Percentiles rank a stretch among this genome's conserved stretches.
These are phyloP conservation scores for Coregonus suidteri DNA, from an alignment of 2,797 vertebrate genomes.

Conservation along the genomic window DNA sequence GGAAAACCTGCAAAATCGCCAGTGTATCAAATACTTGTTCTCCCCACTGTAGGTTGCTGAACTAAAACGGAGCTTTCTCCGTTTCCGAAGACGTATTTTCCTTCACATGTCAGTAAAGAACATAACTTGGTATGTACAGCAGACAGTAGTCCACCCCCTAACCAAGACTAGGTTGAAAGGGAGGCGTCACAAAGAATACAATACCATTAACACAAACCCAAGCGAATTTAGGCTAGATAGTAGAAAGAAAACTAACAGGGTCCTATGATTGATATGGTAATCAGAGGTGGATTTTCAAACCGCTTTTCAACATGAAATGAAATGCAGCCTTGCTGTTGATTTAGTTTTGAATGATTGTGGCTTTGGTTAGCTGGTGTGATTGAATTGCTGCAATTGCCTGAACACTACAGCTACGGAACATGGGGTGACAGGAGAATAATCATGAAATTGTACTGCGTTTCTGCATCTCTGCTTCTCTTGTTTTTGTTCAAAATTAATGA, in stretches of 20 bases:
- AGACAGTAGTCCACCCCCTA: conserved; percentile 6
- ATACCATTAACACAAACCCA: not conserved
- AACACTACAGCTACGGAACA: not conserved
- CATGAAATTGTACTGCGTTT: not conserved
- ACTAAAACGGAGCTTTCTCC: no score
- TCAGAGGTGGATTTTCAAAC: conserved; percentile 30
- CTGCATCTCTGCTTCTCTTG: not conserved
- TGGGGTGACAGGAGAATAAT: not conserved
- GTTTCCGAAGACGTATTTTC: not conserved
- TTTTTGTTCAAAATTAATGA: not conserved
- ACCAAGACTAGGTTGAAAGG: conserved; percentile 2
- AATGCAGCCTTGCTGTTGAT: conserved; percentile 39
- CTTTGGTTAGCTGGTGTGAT: conserved; percentile 3
- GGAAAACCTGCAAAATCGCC: no score
- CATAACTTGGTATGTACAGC: conserved; percentile 6
- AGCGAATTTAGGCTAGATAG: conserved; percentile 1
- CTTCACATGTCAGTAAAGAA: not conserved
- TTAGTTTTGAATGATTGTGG: conserved; percentile 28
- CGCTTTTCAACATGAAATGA: conserved; percentile 44
- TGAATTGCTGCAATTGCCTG: conserved; percentile 17
- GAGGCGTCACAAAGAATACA: conserved; percentile 28
- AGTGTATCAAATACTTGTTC: no score
- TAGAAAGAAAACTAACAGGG: conserved; percentile 40
- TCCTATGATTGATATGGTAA: conserved; percentile 66
- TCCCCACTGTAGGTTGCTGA: no score